These are phyloP conservation scores for Drosophila takahashii DNA, from an alignment of 1,140 invertebrate species.

Conservation along the genomic window DNA sequence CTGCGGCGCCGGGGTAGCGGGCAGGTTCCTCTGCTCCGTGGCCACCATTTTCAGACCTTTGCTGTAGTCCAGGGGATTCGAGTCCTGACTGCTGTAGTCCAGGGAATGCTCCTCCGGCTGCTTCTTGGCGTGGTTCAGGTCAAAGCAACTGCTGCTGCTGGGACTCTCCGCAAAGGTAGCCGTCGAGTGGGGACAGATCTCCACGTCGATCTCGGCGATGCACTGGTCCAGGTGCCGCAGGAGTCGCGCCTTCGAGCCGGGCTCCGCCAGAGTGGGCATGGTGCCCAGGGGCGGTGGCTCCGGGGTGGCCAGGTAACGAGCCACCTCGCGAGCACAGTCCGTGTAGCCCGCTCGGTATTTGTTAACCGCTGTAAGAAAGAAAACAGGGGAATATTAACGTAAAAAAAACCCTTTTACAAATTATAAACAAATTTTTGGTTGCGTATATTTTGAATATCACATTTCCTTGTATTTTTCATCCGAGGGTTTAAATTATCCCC, in stretches of 20 bases:
- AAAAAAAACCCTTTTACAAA: too few species aligned
- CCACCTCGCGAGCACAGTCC: constrained; percentile 92
- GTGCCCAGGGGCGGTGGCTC: constrained; percentile 87
- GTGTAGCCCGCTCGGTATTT: constrained; percentile 90
- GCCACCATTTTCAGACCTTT: constrained; percentile 65
- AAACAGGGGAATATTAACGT: too few species aligned
- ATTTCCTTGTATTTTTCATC: too few species aligned
- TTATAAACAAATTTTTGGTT: too few species aligned
- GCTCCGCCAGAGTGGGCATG: constrained; percentile 88
- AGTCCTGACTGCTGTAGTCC: constrained; percentile 83
- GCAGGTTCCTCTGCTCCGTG: constrained; percentile 45
- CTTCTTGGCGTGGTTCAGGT: constrained; percentile 57
- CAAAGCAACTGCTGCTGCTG: constrained; percentile 72
- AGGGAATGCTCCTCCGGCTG: constrained; percentile 76
- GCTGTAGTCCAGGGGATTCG: constrained; percentile 82
- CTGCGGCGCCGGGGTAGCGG: constrained; percentile 52
- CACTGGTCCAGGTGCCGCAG: constrained; percentile 90
- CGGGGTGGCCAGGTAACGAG: constrained; percentile 88
- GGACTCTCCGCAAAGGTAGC: constrained; percentile 74
- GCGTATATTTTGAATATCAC: too few species aligned
- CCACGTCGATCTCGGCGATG: constrained; percentile 89
- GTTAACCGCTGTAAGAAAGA: constrained; percentile 85
- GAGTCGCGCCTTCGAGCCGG: constrained; percentile 88
- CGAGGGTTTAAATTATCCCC: too few species aligned
- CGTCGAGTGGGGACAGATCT: constrained; percentile 86